A percentile compares a stretch with the other conserved stretches of the same genome.
Conservation (phyloP, 1,140 invertebrate genomes). For the Pomacea maculata region DNA sequence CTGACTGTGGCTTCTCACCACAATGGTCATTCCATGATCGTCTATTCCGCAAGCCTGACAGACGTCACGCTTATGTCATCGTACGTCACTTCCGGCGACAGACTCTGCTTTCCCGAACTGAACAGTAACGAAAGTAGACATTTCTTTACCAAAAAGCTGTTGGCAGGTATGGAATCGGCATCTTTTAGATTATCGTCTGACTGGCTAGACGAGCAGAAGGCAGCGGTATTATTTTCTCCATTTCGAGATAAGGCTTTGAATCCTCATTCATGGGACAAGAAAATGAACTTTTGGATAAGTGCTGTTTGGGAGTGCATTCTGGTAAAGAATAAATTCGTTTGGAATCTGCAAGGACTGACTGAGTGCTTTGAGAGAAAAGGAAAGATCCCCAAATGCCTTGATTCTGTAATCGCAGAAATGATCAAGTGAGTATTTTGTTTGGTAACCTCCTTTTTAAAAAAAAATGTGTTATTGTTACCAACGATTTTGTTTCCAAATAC, state of each 20-base stretch:
- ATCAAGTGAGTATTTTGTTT: slow-evolving; percentile 31
- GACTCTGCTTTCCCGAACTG: no score
- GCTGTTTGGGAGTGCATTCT: slow-evolving; percentile 36
- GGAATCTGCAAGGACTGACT: slow-evolving; percentile 38
- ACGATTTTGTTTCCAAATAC: no score
- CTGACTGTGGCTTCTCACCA: background rate
- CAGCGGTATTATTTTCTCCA: slow-evolving; percentile 57
- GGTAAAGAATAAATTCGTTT: slow-evolving; percentile 25
- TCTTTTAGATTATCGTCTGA: slow-evolving; percentile 27
- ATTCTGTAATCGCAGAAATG: slow-evolving; percentile 52
- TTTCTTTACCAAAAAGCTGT: background rate
- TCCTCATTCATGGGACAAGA: slow-evolving; percentile 54
- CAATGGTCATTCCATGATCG: slow-evolving; percentile 9
- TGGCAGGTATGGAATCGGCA: slow-evolving; percentile 1
- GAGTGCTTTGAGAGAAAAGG: slow-evolving; percentile 47
- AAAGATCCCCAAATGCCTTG: slow-evolving; percentile 48
- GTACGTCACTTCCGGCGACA: slow-evolving; percentile 17
- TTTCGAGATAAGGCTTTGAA: slow-evolving; percentile 56
- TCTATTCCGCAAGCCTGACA: slow-evolving; percentile 8
- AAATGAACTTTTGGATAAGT: slow-evolving; percentile 55
- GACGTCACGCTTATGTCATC: slow-evolving; percentile 24
- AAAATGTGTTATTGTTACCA: no score
- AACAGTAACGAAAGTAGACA: slow-evolving; percentile 14
- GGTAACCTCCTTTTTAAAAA: no score
- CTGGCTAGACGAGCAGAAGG: slow-evolving; percentile 52